These are phyloP conservation scores for Brassicogethes aeneus DNA, from an alignment of 2,888 invertebrate species.

Conservation along the genomic window DNA sequence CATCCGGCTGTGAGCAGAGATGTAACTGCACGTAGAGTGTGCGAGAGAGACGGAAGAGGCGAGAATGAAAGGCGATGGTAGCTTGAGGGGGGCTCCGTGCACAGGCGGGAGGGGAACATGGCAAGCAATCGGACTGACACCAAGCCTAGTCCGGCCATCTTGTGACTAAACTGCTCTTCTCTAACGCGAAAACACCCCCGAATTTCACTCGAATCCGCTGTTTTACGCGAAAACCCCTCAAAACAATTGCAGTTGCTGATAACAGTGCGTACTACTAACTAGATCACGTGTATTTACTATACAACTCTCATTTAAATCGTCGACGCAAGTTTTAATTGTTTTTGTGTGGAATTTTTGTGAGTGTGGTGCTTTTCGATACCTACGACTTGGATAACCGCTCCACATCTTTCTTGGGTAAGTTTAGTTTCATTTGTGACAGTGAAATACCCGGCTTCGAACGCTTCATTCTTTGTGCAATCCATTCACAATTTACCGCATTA, in stretches of 20 bases:
- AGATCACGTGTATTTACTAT: slow-evolving; percentile 33
- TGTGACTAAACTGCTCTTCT: slow-evolving; percentile 40
- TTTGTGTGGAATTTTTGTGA: slow-evolving; percentile 36
- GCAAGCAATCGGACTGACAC: slow-evolving; percentile 40
- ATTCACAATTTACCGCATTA: no score
- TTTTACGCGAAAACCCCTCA: slow-evolving; percentile 9
- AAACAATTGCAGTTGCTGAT: slow-evolving; percentile 23
- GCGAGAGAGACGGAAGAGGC: slow-evolving; percentile 38
- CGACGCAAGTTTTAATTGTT: slow-evolving; percentile 27
- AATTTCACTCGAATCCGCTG: slow-evolving; percentile 23
- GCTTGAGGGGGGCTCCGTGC: slow-evolving; percentile 42
- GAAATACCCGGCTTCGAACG: no score
- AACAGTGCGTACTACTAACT: slow-evolving; percentile 27
- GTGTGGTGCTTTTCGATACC: no score
- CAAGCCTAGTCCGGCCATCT: slow-evolving; percentile 44
- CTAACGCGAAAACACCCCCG: slow-evolving; percentile 35
- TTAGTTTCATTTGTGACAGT: no score
- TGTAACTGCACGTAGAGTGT: slow-evolving; percentile 39
- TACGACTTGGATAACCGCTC: no score
- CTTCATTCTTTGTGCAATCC: no score
- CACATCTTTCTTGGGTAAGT: no score
- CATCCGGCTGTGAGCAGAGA: slow-evolving; percentile 40
- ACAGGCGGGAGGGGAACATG: slow-evolving; percentile 39
- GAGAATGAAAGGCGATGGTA: slow-evolving; percentile 42
- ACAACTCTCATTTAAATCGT: slow-evolving; percentile 19